Percentiles rank a stretch among this genome's conserved stretches.
Conservation (phyloP, 2,797 vertebrate genomes). For the Pipistrellus pipistrellus region DNA sequence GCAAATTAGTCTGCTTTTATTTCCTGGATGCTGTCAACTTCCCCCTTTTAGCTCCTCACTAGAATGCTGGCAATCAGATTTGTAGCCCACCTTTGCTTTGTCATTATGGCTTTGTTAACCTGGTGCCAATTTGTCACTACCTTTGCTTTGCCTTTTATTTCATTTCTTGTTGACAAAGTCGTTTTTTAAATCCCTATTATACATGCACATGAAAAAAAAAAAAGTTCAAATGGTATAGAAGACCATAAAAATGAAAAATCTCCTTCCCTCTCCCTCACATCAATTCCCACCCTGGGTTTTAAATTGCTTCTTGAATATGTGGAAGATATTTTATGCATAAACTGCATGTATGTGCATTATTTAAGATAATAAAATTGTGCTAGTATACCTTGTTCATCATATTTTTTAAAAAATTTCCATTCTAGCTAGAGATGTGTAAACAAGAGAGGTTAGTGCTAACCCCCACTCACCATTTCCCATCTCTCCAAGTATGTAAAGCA, state of each 20-base stretch:
- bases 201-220: neutral
- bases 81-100: neutral
- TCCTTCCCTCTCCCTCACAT: neutral
- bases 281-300: neutral
- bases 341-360: neutral
- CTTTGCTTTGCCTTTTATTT: slow-evolving; percentile 41
- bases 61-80: neutral
- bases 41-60: neutral
- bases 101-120: neutral
- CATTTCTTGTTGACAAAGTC: slow-evolving; percentile 36
- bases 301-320: neutral
- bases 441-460: neutral
- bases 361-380: slow-evolving; percentile 41
- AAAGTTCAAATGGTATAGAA: slow-evolving; percentile 10
- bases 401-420: slow-evolving; percentile 37
- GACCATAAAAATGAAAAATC: neutral
- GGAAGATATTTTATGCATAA: neutral
- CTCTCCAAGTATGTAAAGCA: neutral
- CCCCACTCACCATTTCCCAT: neutral
- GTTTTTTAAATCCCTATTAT: slow-evolving; percentile 31
- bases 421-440: neutral
- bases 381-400: neutral
- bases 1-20: slow-evolving; percentile 28
- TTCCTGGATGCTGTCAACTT: slow-evolving; percentile 1
- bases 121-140: slow-evolving; percentile 10